These are phyloP conservation scores for Phrynocephalus forsythii DNA, from an alignment of 2,797 vertebrate species.

Conservation along the genomic window DNA sequence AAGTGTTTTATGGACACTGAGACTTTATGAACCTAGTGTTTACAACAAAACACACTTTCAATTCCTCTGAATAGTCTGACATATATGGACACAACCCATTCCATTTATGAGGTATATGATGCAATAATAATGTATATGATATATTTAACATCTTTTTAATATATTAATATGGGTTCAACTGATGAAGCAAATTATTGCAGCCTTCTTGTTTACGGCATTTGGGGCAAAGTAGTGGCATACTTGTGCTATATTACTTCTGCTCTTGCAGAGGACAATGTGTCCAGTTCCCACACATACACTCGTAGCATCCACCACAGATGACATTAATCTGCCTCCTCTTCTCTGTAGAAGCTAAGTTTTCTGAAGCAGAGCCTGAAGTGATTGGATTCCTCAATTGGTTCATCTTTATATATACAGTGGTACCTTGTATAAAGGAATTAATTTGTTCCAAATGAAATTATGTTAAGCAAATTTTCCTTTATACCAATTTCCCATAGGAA, in stretches of 20 bases:
- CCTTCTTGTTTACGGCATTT: background rate
- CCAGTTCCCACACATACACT: background rate
- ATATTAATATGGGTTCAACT: background rate
- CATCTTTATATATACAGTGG: background rate
- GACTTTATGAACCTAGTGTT: constrained; percentile 80
- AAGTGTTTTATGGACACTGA: constrained; percentile 86
- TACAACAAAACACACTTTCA: constrained; percentile 77
- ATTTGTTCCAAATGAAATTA: too few relatives aligned
- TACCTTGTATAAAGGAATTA: too few relatives aligned
- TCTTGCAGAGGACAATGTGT: background rate
- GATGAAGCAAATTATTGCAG: background rate
- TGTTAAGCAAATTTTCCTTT: too few relatives aligned
- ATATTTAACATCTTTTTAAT: background rate
- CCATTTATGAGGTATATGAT: constrained; percentile 18
- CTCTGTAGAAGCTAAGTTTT: background rate
- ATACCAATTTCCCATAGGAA: too few relatives aligned
- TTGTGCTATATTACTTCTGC: background rate
- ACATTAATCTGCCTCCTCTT: background rate
- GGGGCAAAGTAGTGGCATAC: background rate
- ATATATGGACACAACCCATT: constrained; percentile 31
- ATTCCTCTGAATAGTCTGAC: constrained; percentile 51
- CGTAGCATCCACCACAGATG: background rate
- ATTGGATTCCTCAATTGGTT: background rate
- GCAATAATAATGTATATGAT: constrained; percentile 4
- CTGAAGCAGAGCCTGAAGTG: background rate